Conservation (phyloP, 2,113 vertebrate genomes). For the Brachypodius melanocephalos region DNA sequence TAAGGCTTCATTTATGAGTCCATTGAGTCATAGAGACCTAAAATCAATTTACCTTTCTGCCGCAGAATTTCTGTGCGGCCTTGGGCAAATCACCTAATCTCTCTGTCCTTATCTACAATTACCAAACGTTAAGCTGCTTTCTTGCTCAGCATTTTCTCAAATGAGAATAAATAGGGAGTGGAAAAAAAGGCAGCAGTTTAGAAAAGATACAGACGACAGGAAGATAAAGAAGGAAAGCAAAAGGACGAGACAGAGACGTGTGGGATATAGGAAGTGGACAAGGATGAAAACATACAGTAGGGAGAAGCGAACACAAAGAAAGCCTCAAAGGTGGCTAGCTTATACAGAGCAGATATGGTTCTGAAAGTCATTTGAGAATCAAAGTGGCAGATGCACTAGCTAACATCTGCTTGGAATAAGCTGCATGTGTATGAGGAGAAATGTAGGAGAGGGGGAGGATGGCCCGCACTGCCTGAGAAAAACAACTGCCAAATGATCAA, state of each 20-base stretch:
- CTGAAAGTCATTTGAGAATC: constrained; percentile 5
- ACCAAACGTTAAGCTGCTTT: neutral
- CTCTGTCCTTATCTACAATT: neutral
- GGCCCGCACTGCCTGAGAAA: neutral
- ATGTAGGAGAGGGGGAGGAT: neutral
- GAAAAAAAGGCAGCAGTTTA: neutral
- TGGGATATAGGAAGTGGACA: neutral
- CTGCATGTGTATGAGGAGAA: neutral
- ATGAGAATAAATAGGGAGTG: neutral
- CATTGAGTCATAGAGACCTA: neutral
- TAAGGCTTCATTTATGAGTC: neutral
- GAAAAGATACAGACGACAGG: neutral
- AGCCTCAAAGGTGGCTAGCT: neutral
- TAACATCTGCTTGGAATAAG: constrained; percentile 32
- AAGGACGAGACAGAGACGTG: neutral
- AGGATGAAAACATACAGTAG: neutral
- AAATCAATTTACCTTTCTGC: constrained; percentile 24
- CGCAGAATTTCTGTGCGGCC: neutral
- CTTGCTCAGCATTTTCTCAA: neutral
- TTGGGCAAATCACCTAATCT: constrained; percentile 16
- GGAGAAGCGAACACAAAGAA: neutral
- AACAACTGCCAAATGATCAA: constrained; percentile 20
- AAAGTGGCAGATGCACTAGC: constrained; percentile 10
- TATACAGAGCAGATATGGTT: neutral
- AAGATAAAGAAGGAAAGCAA: neutral